phyloP scores from a whole-genome alignment of 2,113 vertebrate species.

The Physeter macrocephalus region DNA sequence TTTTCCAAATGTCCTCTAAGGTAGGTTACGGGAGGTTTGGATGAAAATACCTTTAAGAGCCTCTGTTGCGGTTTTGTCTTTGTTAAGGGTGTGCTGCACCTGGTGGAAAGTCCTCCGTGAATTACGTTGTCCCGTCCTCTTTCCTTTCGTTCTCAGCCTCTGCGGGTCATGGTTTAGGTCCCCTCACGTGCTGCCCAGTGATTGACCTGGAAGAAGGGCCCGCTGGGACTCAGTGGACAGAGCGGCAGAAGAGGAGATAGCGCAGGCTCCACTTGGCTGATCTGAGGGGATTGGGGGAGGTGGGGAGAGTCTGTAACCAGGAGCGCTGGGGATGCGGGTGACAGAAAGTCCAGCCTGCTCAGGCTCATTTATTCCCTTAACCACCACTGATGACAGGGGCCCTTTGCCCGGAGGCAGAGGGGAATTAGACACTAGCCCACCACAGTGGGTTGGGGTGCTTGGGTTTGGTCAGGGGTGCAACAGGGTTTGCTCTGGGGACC shows the following conservation, averaged over 20 bases:
- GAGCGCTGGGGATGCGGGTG: background rate
- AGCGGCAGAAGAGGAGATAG: background rate
- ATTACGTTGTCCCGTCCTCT: fast-evolving
- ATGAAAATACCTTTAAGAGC: background rate
- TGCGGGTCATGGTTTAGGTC: fast-evolving
- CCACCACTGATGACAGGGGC: background rate
- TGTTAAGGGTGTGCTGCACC: background rate
- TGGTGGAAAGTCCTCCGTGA: background rate
- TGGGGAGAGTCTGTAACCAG: background rate
- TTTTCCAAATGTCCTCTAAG: background rate
- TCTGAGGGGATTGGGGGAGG: too few species aligned
- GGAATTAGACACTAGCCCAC: fast-evolving
- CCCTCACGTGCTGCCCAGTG: background rate
- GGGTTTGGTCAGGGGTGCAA: too few species aligned
- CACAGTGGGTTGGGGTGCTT: background rate
- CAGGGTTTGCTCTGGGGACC: fast-evolving
- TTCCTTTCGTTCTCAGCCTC: background rate
- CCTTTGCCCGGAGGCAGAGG: background rate
- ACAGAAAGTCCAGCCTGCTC: fast-evolving
- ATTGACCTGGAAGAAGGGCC: fast-evolving
- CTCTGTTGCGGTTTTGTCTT: fast-evolving
- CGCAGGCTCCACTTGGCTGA: fast-evolving
- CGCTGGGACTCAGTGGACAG: background rate
- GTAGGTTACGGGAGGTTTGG: fast-evolving
- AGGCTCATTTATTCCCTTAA: fast-evolving